Evolutionary conservation across 1,140 invertebrate species (phyloP).

Genomic region (Whitmania pigra): DNA sequence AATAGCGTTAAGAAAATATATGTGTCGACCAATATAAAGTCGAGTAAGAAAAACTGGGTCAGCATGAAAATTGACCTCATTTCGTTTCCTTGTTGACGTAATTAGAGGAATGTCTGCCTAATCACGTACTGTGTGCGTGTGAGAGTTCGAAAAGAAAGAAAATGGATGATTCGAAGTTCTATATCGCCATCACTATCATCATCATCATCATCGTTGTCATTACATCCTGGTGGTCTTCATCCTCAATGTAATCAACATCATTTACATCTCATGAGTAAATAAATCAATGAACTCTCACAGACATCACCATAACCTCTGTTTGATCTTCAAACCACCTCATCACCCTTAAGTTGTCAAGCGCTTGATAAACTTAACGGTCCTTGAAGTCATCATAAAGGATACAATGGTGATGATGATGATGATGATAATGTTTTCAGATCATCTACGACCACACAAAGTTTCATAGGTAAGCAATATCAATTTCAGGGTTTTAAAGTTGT

Average conservation of each 20-base stretch:
- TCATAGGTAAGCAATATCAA: too few species aligned
- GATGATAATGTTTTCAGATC: too few species aligned
- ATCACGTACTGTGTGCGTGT: neutral
- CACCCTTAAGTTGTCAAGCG: too few species aligned
- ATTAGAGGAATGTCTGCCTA: constrained; percentile 2
- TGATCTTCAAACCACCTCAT: too few species aligned
- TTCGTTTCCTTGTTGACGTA: constrained; percentile 1
- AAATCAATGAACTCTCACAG: too few species aligned
- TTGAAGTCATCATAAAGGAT: too few species aligned
- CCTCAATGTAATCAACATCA: neutral
- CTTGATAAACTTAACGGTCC: too few species aligned
- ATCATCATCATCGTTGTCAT: neutral
- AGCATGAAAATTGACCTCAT: neutral
- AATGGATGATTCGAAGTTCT: neutral
- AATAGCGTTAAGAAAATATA: neutral
- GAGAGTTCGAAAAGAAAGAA: neutral
- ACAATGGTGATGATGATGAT: too few species aligned
- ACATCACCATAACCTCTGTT: too few species aligned
- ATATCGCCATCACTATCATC: neutral
- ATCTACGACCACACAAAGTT: too few species aligned
- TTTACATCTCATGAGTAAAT: neutral
- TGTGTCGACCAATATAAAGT: neutral
- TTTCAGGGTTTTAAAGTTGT: too few species aligned
- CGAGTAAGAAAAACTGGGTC: neutral
- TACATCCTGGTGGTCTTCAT: neutral